A percentile compares a stretch with the other conserved stretches of the same genome.
Evolutionary conservation across 1,140 invertebrate species (phyloP).

Genomic region (Listronotus bonariensis): DNA sequence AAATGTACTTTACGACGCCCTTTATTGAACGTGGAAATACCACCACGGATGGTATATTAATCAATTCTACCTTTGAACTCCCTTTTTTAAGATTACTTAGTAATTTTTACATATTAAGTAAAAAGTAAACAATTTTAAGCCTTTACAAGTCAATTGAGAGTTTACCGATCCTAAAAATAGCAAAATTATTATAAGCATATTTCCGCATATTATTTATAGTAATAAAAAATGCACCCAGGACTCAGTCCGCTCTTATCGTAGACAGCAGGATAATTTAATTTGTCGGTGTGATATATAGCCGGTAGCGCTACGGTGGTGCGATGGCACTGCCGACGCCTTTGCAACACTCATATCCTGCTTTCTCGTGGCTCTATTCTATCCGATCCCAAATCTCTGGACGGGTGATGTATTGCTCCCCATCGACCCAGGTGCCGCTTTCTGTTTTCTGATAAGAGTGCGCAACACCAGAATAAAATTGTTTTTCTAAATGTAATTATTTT

Average conservation of each 20-base stretch:
- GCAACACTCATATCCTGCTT: conserved; percentile 49
- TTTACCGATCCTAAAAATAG: too few relatives aligned
- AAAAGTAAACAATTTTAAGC: too few relatives aligned
- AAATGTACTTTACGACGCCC: too few relatives aligned
- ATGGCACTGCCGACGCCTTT: conserved; percentile 35
- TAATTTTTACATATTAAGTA: too few relatives aligned
- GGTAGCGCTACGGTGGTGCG: conserved; percentile 30
- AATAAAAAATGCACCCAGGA: conserved; percentile 28
- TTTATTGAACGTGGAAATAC: too few relatives aligned
- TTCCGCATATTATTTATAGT: too few relatives aligned
- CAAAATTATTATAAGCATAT: too few relatives aligned
- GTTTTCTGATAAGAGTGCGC: conserved; percentile 27
- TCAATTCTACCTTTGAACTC: too few relatives aligned
- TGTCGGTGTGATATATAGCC: conserved; percentile 62
- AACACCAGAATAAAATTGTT: conserved; percentile 37
- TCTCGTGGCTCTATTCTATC: conserved; percentile 49
- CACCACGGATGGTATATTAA: too few relatives aligned
- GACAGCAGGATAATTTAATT: conserved; percentile 65
- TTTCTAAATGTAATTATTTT: conserved; percentile 9
- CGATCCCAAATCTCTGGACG: conserved; percentile 48
- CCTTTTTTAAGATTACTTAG: too few relatives aligned
- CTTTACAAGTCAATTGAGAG: too few relatives aligned
- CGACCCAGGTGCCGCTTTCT: conserved; percentile 43
- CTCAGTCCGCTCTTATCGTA: conserved; percentile 58
- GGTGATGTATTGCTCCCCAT: conserved; percentile 54